Conservation (phyloP, 2,888 invertebrate genomes). For the Onthophagus sagittarius region DNA sequence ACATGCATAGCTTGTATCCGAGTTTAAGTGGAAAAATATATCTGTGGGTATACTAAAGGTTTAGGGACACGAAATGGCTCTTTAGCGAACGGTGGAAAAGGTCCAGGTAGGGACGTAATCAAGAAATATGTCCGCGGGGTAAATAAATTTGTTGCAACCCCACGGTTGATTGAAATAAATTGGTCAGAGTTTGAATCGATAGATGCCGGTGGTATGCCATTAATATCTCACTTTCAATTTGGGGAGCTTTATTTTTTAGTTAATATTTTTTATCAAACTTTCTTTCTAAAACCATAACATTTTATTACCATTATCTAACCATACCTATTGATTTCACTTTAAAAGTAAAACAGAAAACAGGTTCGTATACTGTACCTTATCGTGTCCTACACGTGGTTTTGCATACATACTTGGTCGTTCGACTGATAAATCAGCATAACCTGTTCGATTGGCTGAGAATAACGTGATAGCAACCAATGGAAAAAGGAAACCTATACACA, state of each 20-base stretch:
- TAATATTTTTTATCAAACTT: not conserved
- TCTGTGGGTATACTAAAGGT: not conserved
- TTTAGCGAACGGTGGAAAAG: conserved; percentile 25
- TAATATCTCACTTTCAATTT: conserved; percentile 1
- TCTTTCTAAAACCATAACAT: no score
- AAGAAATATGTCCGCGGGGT: conserved; percentile 27
- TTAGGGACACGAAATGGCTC: conserved; percentile 28
- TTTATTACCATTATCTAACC: not conserved
- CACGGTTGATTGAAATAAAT: conserved; percentile 28
- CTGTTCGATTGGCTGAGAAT: not conserved
- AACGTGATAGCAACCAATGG: not conserved
- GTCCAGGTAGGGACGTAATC: conserved; percentile 26
- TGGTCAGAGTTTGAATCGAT: conserved; percentile 10
- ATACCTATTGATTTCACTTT: not conserved
- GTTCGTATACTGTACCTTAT: not conserved
- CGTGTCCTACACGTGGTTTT: not conserved
- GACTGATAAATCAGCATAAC: not conserved
- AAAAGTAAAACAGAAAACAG: not conserved
- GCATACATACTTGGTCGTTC: not conserved
- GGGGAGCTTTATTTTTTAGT: not conserved
- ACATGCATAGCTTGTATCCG: not conserved
- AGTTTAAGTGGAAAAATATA: conserved; percentile 4
- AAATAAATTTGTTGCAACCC: conserved; percentile 26
- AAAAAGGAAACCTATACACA: conserved; percentile 1
- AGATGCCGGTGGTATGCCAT: conserved; percentile 2